Conservation (phyloP, 2,113 vertebrate species). For the Microtus ochrogaster region DNA sequence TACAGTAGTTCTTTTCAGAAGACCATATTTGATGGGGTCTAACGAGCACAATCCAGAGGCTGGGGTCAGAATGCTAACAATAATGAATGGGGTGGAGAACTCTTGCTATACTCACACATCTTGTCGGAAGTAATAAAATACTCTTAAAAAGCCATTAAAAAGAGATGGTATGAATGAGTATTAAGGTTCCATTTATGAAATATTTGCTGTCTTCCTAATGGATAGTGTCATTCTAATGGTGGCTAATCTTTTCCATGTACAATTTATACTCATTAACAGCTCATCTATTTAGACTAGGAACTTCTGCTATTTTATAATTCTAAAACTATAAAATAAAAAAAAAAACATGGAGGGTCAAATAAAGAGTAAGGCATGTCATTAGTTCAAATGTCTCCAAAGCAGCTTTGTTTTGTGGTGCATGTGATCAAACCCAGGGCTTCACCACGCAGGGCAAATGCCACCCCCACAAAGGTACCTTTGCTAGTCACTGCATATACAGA, state of each 20-base stretch:
- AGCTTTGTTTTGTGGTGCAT: background rate
- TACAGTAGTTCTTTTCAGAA: background rate
- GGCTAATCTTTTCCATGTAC: background rate
- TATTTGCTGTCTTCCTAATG: background rate
- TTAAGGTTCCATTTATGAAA: constrained; percentile 40
- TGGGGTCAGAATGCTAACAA: constrained; percentile 38
- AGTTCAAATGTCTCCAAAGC: background rate
- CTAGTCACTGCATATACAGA: background rate
- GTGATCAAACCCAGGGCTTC: background rate
- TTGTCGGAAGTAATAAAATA: constrained; percentile 23
- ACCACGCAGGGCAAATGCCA: background rate
- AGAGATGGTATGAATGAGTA: background rate
- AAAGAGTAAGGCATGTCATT: constrained; percentile 1
- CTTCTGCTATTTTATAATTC: constrained; percentile 48
- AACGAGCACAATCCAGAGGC: background rate
- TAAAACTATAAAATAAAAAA: constrained; percentile 30
- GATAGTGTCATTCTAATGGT: background rate
- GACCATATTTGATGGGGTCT: background rate
- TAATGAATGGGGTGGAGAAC: background rate
- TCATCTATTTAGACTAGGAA: constrained; percentile 6
- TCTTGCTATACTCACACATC: background rate
- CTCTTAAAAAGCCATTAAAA: constrained; percentile 33
- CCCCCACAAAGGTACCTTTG: background rate
- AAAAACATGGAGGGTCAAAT: background rate
- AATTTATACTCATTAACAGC: background rate